These are phyloP conservation scores for Cricetomys ansorgei DNA, from an alignment of 2,113 vertebrate species.

Conservation along the genomic window DNA sequence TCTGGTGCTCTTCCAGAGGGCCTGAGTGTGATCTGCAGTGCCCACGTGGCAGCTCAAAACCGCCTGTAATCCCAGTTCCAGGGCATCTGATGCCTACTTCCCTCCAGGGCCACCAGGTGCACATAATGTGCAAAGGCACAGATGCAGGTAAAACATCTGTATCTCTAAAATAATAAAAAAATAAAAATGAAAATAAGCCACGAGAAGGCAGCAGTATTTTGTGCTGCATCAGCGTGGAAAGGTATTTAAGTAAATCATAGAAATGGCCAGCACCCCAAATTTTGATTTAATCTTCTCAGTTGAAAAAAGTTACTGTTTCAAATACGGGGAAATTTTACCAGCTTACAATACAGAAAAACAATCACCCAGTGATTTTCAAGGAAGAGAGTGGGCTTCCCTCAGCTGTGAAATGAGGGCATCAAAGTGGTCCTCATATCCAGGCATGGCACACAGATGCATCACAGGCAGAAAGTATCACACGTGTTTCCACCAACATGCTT, in stretches of 20 bases:
- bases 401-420: not conserved
- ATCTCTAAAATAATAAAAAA: not conserved
- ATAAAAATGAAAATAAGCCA: not conserved
- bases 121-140: accelerated
- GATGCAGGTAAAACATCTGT: not conserved
- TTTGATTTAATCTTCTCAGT: not conserved
- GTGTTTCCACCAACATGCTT: conserved; percentile 9
- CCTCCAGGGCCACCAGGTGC: not conserved
- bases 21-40: not conserved
- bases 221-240: not conserved
- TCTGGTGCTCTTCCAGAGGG: not conserved
- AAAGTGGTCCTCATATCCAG: not conserved
- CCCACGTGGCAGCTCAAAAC: not conserved
- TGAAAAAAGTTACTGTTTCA: not conserved
- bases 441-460: not conserved
- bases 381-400: not conserved
- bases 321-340: not conserved
- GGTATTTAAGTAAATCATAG: not conserved
- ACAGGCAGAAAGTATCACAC: not conserved
- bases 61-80: not conserved
- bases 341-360: not conserved
- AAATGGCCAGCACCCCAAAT: not conserved
- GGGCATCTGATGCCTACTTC: not conserved
- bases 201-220: not conserved
- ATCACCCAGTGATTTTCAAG: not conserved